Evolutionary conservation across 2,113 vertebrate genomes (phyloP), one percentile per base, ranked within the genome.

Genomic region (Amia ocellicauda): DNA sequence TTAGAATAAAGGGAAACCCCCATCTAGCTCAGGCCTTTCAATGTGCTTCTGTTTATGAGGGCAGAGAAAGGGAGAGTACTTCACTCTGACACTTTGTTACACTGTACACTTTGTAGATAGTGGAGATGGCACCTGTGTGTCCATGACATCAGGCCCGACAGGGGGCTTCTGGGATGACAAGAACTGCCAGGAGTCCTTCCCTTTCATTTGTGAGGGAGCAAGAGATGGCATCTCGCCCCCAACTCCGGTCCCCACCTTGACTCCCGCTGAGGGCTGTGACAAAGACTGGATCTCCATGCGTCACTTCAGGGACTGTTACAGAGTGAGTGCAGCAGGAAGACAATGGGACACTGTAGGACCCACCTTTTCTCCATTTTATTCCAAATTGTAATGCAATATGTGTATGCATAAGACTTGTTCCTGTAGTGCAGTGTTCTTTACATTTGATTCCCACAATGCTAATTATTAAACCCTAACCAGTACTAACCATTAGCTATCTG

Each of bases 81-180:
- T 20, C 24, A 23, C 1, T 4, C n/a, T n/a, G n/a, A n/a, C n/a
- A n/a, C n/a, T n/a, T n/a, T n/a, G n/a, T n/a, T n/a, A n/a, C n/a
- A n/a, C 16, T 17, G 49, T 19, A 31, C 49, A 11, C 14, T 43
- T 8, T 64, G 3, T 7, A 91, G 89, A 91, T 53, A 80, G 31
- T 14, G 70, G 63, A 1, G 80, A 79, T 3, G 89, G 88, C 0
- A 76, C 78, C 2, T 91, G 89, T 20, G 86, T 91, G 7, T 73
- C 85, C 1, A 90, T 91, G 89, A 81, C 84, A 1, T 64, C 89
- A 1, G 81, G 77, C 10, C 61, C 58, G 22, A 45, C 77, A 2
- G 76, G 87, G 1, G 88, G 87, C 29, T 90, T 91, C 77, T 91
- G 89, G 89, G 75, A 84, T 26, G 86, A 86, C 70, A 75, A 74